Evolutionary conservation across 2,113 vertebrate species (phyloP).

Genomic region (Aythya baeri): DNA sequence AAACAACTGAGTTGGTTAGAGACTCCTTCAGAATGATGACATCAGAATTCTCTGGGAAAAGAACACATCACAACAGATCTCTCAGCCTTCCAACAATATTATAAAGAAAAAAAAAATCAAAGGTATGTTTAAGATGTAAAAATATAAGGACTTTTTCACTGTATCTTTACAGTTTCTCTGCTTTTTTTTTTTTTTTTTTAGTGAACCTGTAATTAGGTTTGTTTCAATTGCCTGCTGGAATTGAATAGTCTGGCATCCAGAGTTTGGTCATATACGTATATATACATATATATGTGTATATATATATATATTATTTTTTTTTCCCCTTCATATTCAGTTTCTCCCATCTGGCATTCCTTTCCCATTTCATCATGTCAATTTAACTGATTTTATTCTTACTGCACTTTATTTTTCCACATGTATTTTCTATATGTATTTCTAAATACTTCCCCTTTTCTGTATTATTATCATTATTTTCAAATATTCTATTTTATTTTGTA

Average conservation of each 20-base stretch:
- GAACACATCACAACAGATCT: not conserved
- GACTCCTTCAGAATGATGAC: not conserved
- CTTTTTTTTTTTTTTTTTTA: not conserved
- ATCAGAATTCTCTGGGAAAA: not conserved
- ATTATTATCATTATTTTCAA: not conserved
- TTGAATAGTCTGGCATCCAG: not conserved
- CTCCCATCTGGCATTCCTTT: not conserved
- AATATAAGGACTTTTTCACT: not conserved
- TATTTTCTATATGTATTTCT: not conserved
- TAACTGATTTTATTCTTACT: not conserved
- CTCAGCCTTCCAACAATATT: not conserved
- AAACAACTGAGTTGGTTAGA: not conserved
- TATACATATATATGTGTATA: too few species aligned
- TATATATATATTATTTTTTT: not conserved
- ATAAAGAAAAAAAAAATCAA: not conserved
- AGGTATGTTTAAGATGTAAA: rapidly evolving
- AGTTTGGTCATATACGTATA: not conserved
- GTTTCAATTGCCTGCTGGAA: not conserved
- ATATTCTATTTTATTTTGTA: not conserved
- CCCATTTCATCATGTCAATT: not conserved
- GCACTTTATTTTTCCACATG: not conserved
- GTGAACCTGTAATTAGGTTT: not conserved
- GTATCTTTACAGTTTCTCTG: not conserved
- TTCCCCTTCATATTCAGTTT: not conserved
- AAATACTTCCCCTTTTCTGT: not conserved